Base-by-base conservation (phyloP, 23 tunicate genomes). In the Ascidia mentula region DNA sequence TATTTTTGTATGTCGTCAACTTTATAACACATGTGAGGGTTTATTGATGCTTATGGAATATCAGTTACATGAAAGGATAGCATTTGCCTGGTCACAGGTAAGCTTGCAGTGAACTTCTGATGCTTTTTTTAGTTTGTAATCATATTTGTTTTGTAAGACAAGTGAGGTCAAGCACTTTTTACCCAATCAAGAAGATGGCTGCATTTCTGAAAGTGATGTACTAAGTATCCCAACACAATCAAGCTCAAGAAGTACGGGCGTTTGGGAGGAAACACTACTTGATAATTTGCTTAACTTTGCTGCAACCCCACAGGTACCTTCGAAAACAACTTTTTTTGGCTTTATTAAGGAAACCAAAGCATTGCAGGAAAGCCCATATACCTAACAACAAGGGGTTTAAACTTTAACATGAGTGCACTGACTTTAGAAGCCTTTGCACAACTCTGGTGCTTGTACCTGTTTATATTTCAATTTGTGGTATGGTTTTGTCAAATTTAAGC, bases 221-320 rank as follows among this genome's bases (percentile, higher is more conserved):
- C 81, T 59, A 39, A 90, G 88, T 37, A 80, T 86, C 45, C 89
- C 82, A 34, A 90, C 89, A 15, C 87, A 90, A 40, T 69, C 96
- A 15, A 81, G 82, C 72, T 91, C 97, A 18, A 80, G 84, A 69
- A 75, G 75, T 45, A 40, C 60, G 9, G 46, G 60, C 17, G 6
- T 85, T 13, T 92, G 92, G 92, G 87, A 88, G 60, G 92, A 88
- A 87, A 88, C 60, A 28, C 72, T 92, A 71, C 69, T 92, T 3
- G 98, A 92, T 84, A 92, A 92, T 73, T 80, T 92, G 8, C 79
- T 92, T 9, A 92, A 92, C 74, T 92, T 81, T 79, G 98, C 98
- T 74, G 98, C 98, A 13, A 92, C 98, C 8, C 98, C 98, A 15
- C 83, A 92, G 83, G 98, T 92, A 73, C 1, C 76, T 69, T 69